A percentile compares a stretch with the other conserved stretches of the same genome.
phyloP scores from a whole-genome alignment of 2,888 invertebrate genomes.

The Caenorhabditis sp. region DNA sequence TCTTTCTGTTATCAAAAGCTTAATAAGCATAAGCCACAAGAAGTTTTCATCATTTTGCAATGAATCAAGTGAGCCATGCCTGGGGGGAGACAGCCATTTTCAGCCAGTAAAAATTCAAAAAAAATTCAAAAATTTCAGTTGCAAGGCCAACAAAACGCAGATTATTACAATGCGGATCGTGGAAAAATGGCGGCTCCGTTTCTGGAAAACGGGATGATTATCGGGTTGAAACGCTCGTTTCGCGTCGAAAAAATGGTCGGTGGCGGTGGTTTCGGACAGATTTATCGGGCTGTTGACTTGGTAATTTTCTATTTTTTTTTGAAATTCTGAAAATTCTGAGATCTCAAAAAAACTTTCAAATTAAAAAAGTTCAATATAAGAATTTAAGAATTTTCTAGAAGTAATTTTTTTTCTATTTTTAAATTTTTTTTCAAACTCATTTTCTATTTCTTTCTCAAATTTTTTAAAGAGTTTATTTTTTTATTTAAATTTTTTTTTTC shows the following conservation, averaged over 20 bases:
- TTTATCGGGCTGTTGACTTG: constrained; percentile 75
- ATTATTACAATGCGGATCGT: constrained; percentile 38
- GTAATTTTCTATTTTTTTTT: too few species aligned
- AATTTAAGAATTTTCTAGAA: too few species aligned
- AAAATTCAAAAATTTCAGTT: constrained; percentile 11
- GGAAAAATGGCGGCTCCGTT: constrained; percentile 60
- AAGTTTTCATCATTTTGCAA: constrained; percentile 37
- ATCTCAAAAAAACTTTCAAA: too few species aligned
- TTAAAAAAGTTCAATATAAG: too few species aligned
- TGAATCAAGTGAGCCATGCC: constrained; percentile 53
- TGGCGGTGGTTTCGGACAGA: constrained; percentile 81
- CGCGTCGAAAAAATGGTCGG: constrained; percentile 74
- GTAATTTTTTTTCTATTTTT: too few species aligned
- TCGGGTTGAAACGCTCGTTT: constrained; percentile 50
- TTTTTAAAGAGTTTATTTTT: too few species aligned
- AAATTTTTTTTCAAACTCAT: too few species aligned
- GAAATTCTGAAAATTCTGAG: constrained; percentile 54
- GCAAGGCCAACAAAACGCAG: constrained; percentile 43
- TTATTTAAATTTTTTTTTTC: too few species aligned
- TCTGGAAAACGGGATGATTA: constrained; percentile 53
- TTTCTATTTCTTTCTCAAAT: too few species aligned
- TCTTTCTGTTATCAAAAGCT: too few species aligned
- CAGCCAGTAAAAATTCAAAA: neutral
- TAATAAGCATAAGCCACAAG: neutral
- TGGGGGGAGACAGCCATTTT: too few species aligned